phyloP scores from a whole-genome alignment of 2,888 invertebrate genomes.

The Rapana venosa region DNA sequence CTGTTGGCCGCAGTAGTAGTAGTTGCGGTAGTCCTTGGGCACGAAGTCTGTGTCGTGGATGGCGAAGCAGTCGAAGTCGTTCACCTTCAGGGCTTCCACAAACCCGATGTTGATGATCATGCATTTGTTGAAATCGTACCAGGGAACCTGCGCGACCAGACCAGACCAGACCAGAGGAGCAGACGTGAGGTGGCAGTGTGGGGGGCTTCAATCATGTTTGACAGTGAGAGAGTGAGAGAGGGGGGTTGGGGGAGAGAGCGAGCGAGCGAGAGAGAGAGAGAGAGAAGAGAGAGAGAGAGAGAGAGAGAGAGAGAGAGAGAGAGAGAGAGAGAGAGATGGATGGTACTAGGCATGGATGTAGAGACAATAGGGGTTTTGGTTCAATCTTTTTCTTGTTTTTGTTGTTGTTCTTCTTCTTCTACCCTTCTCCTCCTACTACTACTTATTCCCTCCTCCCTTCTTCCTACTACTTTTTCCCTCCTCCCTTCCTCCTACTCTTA shows the following conservation, averaged over 20 bases:
- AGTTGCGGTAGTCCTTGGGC: slow-evolving; percentile 42
- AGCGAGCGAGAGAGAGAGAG: background rate
- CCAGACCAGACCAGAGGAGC: background rate
- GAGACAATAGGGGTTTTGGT: no score
- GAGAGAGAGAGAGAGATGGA: no score
- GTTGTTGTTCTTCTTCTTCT: background rate
- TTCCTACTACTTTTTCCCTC: no score
- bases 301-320: background rate
- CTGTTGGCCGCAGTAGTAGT: slow-evolving; percentile 40
- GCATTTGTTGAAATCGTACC: slow-evolving; percentile 44
- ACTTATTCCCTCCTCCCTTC: background rate
- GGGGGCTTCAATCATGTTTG: background rate
- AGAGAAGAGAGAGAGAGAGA: background rate
- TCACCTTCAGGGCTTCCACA: slow-evolving; percentile 33
- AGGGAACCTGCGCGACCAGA: slow-evolving; percentile 5
- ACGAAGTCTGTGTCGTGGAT: slow-evolving; percentile 44
- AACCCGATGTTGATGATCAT: slow-evolving; percentile 45
- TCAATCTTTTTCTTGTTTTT: no score
- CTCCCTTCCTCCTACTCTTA: no score
- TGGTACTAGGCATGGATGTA: no score
- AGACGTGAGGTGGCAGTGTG: background rate
- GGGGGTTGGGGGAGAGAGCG: background rate
- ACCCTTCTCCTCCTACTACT: no score
- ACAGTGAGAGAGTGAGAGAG: background rate
- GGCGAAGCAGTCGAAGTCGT: slow-evolving; percentile 39